Conservation (phyloP, 2,113 vertebrate genomes). For the Callionymus lyra region DNA sequence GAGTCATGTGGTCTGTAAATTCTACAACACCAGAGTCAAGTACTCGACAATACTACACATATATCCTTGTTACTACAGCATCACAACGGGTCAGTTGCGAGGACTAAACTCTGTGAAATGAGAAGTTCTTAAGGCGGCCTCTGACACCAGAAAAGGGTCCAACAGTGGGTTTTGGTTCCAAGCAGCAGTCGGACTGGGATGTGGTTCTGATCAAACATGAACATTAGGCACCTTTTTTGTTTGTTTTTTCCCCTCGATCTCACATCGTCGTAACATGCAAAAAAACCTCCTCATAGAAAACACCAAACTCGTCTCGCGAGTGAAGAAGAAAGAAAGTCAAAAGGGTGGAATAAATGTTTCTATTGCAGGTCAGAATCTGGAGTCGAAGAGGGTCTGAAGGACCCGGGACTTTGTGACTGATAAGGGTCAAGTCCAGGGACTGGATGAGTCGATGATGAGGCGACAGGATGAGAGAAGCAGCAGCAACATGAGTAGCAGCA, state of each 20-base stretch:
- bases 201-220: slow-evolving; percentile 72
- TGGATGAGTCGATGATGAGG: slow-evolving; percentile 14
- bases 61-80: no score
- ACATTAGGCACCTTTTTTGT: slow-evolving; percentile 73
- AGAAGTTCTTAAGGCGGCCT: no score
- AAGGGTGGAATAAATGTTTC: slow-evolving; percentile 12
- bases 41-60: no score
- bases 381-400: slow-evolving; percentile 3
- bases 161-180: slow-evolving; percentile 5
- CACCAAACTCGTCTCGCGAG: slow-evolving; percentile 34
- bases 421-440: slow-evolving; percentile 10
- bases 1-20: no score
- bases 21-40: no score
- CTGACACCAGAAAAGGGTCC: no score
- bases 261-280: slow-evolving; percentile 70
- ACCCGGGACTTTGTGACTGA: slow-evolving; percentile 36
- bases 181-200: slow-evolving; percentile 40
- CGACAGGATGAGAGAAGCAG: slow-evolving; percentile 36
- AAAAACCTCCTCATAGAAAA: slow-evolving; percentile 67
- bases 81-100: no score
- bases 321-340: slow-evolving; percentile 17
- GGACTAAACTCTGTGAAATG: background rate
- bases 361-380: background rate
- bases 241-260: slow-evolving; percentile 47
- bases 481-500: slow-evolving; percentile 47